Percentiles rank a stretch among this genome's conserved stretches.
phyloP scores from a whole-genome alignment of 2,888 invertebrate genomes.

The Stenchaetothrips biformis region DNA sequence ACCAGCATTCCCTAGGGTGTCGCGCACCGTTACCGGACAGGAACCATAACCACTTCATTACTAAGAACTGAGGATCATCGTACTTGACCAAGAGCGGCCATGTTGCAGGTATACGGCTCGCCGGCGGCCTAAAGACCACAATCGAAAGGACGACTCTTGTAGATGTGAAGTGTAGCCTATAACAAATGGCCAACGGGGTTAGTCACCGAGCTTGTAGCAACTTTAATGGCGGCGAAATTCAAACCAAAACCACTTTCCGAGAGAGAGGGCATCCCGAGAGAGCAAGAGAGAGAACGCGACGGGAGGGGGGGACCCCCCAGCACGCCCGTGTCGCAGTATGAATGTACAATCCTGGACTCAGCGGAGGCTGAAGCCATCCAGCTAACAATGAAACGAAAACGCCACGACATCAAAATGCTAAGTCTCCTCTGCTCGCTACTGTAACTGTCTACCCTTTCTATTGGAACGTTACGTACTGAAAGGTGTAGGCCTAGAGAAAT shows the following conservation, averaged over 20 bases:
- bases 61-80: slow-evolving; percentile 35
- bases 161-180: slow-evolving; percentile 29
- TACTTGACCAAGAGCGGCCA: slow-evolving; percentile 46
- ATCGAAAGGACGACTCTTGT: slow-evolving; percentile 30
- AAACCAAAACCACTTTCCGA: too few relatives aligned
- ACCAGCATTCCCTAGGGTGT: slow-evolving; percentile 11
- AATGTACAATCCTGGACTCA: too few relatives aligned
- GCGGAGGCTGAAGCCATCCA: not conserved
- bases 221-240: too few relatives aligned
- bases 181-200: slow-evolving; percentile 30
- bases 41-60: slow-evolving; percentile 7
- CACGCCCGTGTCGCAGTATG: too few relatives aligned
- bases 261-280: too few relatives aligned
- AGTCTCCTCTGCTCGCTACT: not conserved
- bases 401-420: not conserved
- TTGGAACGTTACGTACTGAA: slow-evolving; percentile 10
- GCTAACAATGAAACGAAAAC: not conserved
- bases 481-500: not conserved
- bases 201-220: not conserved
- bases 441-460: not conserved
- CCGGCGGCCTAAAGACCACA: slow-evolving; percentile 29
- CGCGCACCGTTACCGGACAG: slow-evolving; percentile 17
- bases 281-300: too few relatives aligned
- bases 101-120: slow-evolving; percentile 42
- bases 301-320: too few relatives aligned